phyloP scores from a whole-genome alignment of 23 tunicate species.

The Phallusia fumigata region DNA sequence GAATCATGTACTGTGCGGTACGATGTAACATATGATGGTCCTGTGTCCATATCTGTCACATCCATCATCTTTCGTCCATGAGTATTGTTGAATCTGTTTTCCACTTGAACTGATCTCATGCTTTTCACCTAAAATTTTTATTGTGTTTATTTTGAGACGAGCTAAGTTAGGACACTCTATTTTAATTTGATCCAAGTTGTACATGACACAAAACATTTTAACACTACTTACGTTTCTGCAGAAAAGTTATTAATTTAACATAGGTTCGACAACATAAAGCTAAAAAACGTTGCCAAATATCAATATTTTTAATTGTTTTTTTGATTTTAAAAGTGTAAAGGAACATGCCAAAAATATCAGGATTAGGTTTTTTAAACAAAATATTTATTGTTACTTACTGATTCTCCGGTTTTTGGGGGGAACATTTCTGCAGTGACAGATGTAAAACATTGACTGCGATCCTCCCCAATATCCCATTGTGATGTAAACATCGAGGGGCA shows the following conservation, averaged over 20 bases:
- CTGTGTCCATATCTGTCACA: conserved; percentile 38
- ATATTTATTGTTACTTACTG: conserved; percentile 26
- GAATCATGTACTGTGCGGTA: conserved; percentile 42
- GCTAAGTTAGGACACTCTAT: no score
- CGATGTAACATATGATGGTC: conserved; percentile 41
- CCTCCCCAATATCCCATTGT: conserved; percentile 74
- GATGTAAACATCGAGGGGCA: conserved; percentile 81
- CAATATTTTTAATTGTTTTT: no score
- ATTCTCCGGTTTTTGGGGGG: conserved; percentile 61
- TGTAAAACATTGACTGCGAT: conserved; percentile 11
- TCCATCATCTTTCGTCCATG: conserved; percentile 58
- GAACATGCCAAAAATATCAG: no score
- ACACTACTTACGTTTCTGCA: no score
- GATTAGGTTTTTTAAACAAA: no score
- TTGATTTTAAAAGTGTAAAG: no score
- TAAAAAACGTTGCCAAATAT: no score
- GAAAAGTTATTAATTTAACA: no score
- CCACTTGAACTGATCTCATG: conserved; percentile 37
- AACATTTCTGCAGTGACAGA: conserved; percentile 40
- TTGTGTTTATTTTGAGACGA: no score
- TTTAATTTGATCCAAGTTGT: no score
- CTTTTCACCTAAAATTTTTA: conserved; percentile 18
- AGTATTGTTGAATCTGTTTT: conserved; percentile 51
- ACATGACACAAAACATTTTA: no score
- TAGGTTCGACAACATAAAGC: no score